A percentile compares a stretch with the other conserved stretches of the same genome.
phyloP scores from a whole-genome alignment of 2,113 vertebrate species.

The Accipiter cooperii region DNA sequence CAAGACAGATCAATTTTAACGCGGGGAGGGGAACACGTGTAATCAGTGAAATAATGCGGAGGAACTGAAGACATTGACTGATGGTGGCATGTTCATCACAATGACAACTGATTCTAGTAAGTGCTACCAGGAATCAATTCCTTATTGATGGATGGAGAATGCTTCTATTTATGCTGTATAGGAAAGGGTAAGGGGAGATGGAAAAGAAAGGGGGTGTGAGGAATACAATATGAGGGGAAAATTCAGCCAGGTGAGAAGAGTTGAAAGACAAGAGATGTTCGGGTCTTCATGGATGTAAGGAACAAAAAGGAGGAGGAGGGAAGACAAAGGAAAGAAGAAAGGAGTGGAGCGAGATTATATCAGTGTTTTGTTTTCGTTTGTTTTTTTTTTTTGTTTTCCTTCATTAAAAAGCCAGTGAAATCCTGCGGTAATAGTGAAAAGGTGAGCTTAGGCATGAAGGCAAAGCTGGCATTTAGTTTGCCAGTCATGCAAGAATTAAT shows the following conservation, averaged over 20 bases:
- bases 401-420: background rate
- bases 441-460: background rate
- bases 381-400: background rate
- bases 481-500: background rate
- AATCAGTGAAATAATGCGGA: background rate
- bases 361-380: fast-evolving
- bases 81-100: background rate
- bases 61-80: background rate
- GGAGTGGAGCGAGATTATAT: background rate
- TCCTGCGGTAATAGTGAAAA: background rate
- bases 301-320: background rate
- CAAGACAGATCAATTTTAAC: background rate
- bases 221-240: background rate
- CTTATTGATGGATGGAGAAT: background rate
- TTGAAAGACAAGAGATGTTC: background rate
- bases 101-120: background rate
- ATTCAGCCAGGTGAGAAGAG: background rate
- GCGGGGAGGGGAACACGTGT: fast-evolving
- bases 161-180: background rate
- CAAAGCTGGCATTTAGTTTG: background rate
- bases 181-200: background rate
- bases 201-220: background rate
- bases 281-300: background rate
- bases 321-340: background rate
- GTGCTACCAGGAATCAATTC: background rate